phyloP scores from a whole-genome alignment of 2,113 vertebrate genomes.

The Urocolius indicus region DNA sequence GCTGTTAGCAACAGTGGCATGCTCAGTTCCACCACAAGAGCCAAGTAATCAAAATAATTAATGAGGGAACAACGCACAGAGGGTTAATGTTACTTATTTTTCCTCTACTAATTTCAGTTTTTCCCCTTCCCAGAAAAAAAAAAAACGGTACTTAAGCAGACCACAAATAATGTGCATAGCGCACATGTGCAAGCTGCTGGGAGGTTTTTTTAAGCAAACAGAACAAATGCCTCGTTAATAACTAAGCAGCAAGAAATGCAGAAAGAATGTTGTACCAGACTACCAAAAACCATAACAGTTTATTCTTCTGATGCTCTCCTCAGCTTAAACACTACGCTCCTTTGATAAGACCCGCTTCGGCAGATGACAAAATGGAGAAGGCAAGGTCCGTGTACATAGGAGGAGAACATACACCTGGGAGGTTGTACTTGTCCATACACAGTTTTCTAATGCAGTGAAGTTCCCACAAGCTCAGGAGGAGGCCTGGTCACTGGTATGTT shows the following conservation, averaged over 20 bases:
- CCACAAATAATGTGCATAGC: slow-evolving; percentile 49
- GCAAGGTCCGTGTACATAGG: neutral
- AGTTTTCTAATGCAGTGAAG: neutral
- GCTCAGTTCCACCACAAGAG: neutral
- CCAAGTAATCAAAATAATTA: slow-evolving; percentile 15
- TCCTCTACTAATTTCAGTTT: slow-evolving; percentile 32
- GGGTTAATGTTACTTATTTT: slow-evolving; percentile 39
- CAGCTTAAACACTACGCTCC: neutral
- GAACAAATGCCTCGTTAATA: slow-evolving; percentile 64
- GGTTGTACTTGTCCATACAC: accelerated
- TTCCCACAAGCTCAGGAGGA: neutral
- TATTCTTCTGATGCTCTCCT: neutral
- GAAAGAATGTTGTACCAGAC: slow-evolving; percentile 35
- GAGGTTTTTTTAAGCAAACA: slow-evolving; percentile 23
- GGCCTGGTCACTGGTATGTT: neutral
- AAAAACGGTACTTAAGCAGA: slow-evolving; percentile 51
- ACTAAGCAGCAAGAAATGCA: slow-evolving; percentile 39
- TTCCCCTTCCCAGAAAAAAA: slow-evolving; percentile 32
- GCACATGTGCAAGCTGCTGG: slow-evolving; percentile 21
- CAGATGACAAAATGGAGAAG: neutral
- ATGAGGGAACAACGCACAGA: neutral
- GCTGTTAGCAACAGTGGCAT: accelerated
- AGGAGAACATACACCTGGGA: neutral
- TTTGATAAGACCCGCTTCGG: neutral
- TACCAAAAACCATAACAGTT: neutral